Evolutionary conservation across 2,888 invertebrate species (phyloP).

Genomic region (Tipula confusa): DNA sequence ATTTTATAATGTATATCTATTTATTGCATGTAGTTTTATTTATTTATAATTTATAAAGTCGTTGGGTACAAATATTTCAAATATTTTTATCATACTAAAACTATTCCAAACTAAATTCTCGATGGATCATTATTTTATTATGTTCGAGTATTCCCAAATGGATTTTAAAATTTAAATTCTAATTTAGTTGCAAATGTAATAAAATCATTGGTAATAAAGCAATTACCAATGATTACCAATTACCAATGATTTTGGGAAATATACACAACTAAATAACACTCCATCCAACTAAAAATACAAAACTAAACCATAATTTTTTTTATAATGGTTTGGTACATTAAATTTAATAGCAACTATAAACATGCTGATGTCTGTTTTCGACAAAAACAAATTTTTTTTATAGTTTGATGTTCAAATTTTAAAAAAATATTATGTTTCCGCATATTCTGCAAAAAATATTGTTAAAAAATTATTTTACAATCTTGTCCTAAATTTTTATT

Average conservation of each 20-base stretch:
- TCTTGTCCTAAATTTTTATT: too few species aligned
- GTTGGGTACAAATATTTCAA: neutral
- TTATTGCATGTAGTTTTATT: neutral
- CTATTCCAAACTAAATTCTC: too few species aligned
- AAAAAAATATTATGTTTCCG: neutral
- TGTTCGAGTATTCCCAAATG: neutral
- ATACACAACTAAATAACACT: too few species aligned
- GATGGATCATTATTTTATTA: neutral
- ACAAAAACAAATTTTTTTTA: neutral
- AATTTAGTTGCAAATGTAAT: neutral
- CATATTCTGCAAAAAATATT: neutral
- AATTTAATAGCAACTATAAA: neutral
- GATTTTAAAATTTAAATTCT: neutral
- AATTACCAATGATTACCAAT: too few species aligned
- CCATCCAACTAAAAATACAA: neutral
- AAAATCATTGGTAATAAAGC: neutral
- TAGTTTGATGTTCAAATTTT: too few species aligned
- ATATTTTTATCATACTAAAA: too few species aligned
- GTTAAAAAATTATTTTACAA: too few species aligned
- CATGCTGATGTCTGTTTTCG: neutral
- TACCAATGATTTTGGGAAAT: too few species aligned
- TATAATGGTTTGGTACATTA: neutral
- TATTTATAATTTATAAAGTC: neutral
- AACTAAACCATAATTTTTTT: neutral
- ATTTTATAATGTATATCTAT: neutral